These are phyloP conservation scores for Parelbella ahira DNA, from an alignment of 2,888 invertebrate genomes.

Conservation along the genomic window DNA sequence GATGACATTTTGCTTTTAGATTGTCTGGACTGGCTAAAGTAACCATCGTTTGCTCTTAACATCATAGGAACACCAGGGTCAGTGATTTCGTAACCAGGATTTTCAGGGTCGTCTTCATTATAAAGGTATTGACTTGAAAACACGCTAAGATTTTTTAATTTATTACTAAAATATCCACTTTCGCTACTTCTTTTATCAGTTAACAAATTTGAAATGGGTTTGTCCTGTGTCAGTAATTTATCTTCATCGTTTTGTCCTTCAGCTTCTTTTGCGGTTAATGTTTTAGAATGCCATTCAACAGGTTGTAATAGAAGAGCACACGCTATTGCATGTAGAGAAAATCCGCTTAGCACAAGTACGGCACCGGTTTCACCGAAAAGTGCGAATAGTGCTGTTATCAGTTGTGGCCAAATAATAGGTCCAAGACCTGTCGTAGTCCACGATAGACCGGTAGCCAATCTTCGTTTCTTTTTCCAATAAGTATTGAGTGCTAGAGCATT, in stretches of 20 bases:
- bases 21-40: slow-evolving; percentile 77
- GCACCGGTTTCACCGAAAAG: slow-evolving; percentile 84
- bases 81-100: slow-evolving; percentile 83
- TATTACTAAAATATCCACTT: slow-evolving; percentile 66
- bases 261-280: slow-evolving; percentile 44
- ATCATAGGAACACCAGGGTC: slow-evolving; percentile 86
- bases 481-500: slow-evolving; percentile 87
- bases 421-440: slow-evolving; percentile 87
- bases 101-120: slow-evolving; percentile 82
- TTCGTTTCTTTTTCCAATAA: slow-evolving; percentile 85
- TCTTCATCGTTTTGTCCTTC: slow-evolving; percentile 52
- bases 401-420: slow-evolving; percentile 86
- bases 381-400: slow-evolving; percentile 83
- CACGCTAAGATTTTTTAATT: slow-evolving; percentile 64
- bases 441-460: slow-evolving; percentile 85
- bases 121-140: slow-evolving; percentile 84
- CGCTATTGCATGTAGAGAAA: slow-evolving; percentile 84
- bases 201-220: slow-evolving; percentile 32
- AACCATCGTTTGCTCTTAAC: slow-evolving; percentile 82
- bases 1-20: slow-evolving; percentile 64
- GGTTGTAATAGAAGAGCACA: slow-evolving; percentile 86
- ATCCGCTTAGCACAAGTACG: slow-evolving; percentile 83
- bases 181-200: slow-evolving; percentile 47
- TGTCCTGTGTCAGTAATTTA: slow-evolving; percentile 39
- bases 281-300: slow-evolving; percentile 85